These are phyloP conservation scores for Oryzias dopingdopingensis DNA, from an alignment of 2,797 vertebrate genomes.

Conservation along the genomic window DNA sequence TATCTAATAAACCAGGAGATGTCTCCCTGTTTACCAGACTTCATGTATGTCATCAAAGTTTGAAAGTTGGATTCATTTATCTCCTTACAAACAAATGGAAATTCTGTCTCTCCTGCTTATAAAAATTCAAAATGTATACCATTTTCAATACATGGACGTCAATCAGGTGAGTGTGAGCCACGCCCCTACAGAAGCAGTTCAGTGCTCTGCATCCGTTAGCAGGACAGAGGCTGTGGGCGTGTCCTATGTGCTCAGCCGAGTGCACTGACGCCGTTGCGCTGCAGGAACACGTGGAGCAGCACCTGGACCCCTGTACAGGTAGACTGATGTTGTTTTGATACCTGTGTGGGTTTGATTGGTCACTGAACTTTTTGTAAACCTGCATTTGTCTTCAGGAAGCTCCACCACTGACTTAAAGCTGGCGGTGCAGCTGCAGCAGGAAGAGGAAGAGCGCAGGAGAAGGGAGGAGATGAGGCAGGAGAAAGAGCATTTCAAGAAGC, in stretches of 20 bases:
- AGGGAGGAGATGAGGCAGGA: conserved; percentile 74
- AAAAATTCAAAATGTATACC: too few relatives aligned
- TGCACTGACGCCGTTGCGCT: conserved; percentile 59
- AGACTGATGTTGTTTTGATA: conserved; percentile 1
- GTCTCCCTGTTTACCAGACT: too few relatives aligned
- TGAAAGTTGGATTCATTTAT: too few relatives aligned
- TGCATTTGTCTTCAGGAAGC: conserved; percentile 28
- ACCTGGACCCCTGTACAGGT: conserved; percentile 53
- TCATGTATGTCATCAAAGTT: too few relatives aligned
- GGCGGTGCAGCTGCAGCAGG: conserved; percentile 80
- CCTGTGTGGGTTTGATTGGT: neutral
- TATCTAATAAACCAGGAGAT: too few relatives aligned
- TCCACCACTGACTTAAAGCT: conserved; percentile 55
- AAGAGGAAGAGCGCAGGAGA: conserved; percentile 75
- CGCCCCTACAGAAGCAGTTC: neutral
- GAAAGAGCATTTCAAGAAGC: conserved; percentile 81
- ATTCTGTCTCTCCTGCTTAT: too few relatives aligned
- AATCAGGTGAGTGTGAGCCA: neutral
- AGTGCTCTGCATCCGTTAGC: conserved; percentile 6
- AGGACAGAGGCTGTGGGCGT: conserved; percentile 51
- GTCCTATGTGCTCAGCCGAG: conserved; percentile 65
- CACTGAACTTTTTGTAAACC: neutral
- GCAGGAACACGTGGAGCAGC: conserved; percentile 76
- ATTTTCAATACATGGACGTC: too few relatives aligned
- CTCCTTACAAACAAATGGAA: too few relatives aligned